Percentiles rank a stretch among this genome's conserved stretches.
phyloP scores from a whole-genome alignment of 2,797 vertebrate genomes.

The Enteromius unitaeniatus region DNA sequence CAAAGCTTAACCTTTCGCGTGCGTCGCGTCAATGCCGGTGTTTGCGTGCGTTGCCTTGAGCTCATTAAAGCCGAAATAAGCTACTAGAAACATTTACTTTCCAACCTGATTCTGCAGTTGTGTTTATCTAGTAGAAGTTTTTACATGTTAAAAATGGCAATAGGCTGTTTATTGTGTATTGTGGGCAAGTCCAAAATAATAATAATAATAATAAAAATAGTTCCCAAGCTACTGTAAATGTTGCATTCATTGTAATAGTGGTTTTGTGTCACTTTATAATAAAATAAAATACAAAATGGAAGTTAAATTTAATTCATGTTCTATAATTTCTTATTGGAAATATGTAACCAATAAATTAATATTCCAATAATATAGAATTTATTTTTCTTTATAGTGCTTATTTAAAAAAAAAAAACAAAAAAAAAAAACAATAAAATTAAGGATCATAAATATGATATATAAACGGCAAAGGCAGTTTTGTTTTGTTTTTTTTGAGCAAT shows the following conservation, averaged over 20 bases:
- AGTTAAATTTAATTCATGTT: not conserved
- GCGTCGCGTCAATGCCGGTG: not conserved
- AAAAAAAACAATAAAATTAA: no score
- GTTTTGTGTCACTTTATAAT: not conserved
- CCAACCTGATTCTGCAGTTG: not conserved
- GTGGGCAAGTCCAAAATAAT: not conserved
- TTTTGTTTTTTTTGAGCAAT: no score
- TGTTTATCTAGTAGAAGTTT: not conserved
- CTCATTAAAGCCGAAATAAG: slow-evolving; percentile 26
- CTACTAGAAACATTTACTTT: not conserved
- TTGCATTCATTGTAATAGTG: not conserved
- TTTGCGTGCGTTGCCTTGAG: slow-evolving; percentile 22
- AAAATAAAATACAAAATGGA: no score
- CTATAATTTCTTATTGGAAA: no score
- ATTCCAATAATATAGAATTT: no score
- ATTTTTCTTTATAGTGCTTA: no score
- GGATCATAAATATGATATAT: no score
- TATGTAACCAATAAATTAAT: no score
- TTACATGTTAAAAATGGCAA: not conserved
- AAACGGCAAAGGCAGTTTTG: no score
- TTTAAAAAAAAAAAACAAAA: no score
- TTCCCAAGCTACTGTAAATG: not conserved
- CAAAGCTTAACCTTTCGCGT: not conserved
- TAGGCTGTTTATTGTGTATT: not conserved
- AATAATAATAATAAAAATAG: not conserved